Base-by-base conservation (phyloP, 2,113 vertebrate genomes). In the Chaenocephalus aceratus region DNA sequence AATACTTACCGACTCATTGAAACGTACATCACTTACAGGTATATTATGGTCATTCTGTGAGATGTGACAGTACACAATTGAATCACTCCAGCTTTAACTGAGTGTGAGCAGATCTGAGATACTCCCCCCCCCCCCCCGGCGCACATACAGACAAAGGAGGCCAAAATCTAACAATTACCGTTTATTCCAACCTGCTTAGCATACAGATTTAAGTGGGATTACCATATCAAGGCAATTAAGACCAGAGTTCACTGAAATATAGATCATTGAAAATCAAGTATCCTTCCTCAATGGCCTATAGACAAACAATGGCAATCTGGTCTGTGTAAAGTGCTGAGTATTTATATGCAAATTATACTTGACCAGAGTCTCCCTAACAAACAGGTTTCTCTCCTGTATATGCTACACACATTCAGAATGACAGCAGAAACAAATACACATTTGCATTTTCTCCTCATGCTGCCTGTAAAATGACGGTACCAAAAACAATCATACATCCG, bases 161-260 rank as follows among this genome's bases (percentile, higher is more conserved):
- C 41, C 56, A 61, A 73, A 77, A 74, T 56, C 45, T 54, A 80
- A 61, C 6, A 58, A 41, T 62, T 56, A 10, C 1, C 0, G 4
- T 73, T 80, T 76, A 34, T 79, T 70, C 36, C 48, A 65, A 60
- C n/a, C 34, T 63, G 16, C 26, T 88, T 79, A 45, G 53, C 71
- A 83, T 75, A 63, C 30, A 49, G 69, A 68, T 76, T 77, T 5
- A 83, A 70, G 12, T 11, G 9, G 10, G 21, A 87, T 88, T 78
- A 72, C 54, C 77, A 82, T 77, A 81, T 84, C 48, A 82, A 77
- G 26, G 76, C 51, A 80, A 84, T 83, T 79, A 74, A 65, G 74
- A 65, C 48, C 4, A 36, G 11, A 61, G 71, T 75, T 81, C 53
- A 70, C 11, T 60, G 46, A 79, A 82, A 86, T 41, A 30, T 79